These are phyloP conservation scores for Microctenopoma lineatum DNA, from an alignment of 2,797 vertebrate species.

Conservation along the genomic window DNA sequence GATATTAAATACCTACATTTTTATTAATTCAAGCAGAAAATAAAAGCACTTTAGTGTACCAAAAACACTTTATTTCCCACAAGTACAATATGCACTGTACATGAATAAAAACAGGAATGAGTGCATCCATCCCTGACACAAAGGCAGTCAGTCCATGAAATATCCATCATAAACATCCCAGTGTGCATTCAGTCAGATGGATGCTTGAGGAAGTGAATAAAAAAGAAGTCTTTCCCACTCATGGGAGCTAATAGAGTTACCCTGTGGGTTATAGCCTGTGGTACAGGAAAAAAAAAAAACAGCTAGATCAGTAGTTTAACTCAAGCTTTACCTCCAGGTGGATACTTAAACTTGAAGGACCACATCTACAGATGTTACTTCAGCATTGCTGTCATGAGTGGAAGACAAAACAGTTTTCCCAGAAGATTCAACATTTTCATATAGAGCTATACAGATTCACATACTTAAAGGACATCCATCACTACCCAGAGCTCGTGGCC, in stretches of 20 bases:
- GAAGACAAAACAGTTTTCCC: constrained; percentile 4
- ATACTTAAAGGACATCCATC: too few species aligned
- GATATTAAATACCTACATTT: neutral
- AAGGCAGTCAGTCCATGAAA: constrained; percentile 53
- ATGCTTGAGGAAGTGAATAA: constrained; percentile 56
- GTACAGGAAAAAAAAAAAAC: constrained; percentile 37
- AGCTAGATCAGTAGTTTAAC: constrained; percentile 39
- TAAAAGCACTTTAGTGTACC: neutral
- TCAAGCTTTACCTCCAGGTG: constrained; percentile 44
- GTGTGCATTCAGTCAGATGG: constrained; percentile 49
- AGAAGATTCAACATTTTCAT: neutral
- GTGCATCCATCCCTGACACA: constrained; percentile 39
- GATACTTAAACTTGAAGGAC: constrained; percentile 44
- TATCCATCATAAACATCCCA: constrained; percentile 65
- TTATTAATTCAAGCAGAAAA: constrained; percentile 6
- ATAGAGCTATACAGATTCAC: neutral
- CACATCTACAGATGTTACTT: constrained; percentile 21
- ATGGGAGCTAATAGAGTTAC: constrained; percentile 65
- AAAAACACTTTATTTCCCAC: constrained; percentile 18
- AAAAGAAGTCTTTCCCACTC: constrained; percentile 55
- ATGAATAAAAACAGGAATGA: constrained; percentile 36
- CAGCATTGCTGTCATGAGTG: constrained; percentile 11
- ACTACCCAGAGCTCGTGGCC: too few species aligned
- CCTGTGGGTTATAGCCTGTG: constrained; percentile 62
- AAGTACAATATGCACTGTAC: constrained; percentile 3